Base-by-base conservation (phyloP, 2,888 invertebrate genomes). In the Diachrysia chrysitis region DNA sequence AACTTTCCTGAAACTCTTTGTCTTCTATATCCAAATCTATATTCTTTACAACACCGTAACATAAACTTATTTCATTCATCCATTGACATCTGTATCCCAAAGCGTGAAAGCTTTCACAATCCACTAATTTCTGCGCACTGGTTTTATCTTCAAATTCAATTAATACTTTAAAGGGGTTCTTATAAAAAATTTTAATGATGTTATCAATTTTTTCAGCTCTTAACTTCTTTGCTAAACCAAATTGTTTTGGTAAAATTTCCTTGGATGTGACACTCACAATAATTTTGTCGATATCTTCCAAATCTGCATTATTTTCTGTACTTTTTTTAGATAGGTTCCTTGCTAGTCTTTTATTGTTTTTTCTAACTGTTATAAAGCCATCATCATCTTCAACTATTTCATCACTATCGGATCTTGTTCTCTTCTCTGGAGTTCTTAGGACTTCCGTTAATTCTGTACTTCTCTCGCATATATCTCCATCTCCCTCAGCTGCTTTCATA, bases 311-410 rank as follows among this genome's bases (percentile, higher is more conserved):
- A 1, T 4, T n/a, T 5, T 35, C 35, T n/a, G 25, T n/a, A n/a
- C n/a, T 12, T 37, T 32, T 56, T 16, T 42, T 19, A 5, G 58
- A 58, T n/a, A 23, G 0, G 0, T 42, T 58, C 42, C 58, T 58
- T 58, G 58, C 58, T 5, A 23, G 7, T 16, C 23, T 58, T 16
- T 58, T 58, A 42, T 42, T 58, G 6, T 12, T 9, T 0, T 58
- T 58, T 58, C 57, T 63, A n/a, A 58, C 51, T 0, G 63, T 63
- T 14, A 57, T 17, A 51, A 63, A 63, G 3, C 46, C 63, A 4
- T 63, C 63, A 5, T 63, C 63, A 6, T 58, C 63, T 17, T 35
- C 63, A 9, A 35, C 29, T 17, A 46, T 21, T 29, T 51, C 63
- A n/a, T 63, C 63, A 58, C 25, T 63, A 32, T 63, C 63, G 1